Evolutionary conservation across 2,888 invertebrate species (phyloP).

Genomic region (Epinotia bilunana): DNA sequence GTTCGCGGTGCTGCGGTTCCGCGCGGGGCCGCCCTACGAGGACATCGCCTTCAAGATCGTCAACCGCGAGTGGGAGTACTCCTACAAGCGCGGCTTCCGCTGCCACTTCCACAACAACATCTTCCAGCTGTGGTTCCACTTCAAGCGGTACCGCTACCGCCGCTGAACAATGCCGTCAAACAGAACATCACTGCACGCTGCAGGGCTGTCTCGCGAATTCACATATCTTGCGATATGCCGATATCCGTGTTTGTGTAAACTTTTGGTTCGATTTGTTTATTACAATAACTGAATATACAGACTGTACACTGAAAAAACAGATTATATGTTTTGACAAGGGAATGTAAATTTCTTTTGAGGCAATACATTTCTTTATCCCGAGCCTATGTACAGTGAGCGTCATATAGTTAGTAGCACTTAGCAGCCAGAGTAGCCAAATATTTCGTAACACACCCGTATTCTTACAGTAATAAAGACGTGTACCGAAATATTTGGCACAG

Average conservation of each 20-base stretch:
- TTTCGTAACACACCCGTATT: too few species aligned
- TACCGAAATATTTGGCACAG: too few species aligned
- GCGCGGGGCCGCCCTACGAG: conserved; percentile 99
- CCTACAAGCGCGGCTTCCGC: conserved; percentile 97
- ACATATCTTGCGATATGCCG: background rate
- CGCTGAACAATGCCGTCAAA: conserved; percentile 62
- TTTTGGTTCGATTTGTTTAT: too few species aligned
- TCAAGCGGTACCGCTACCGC: conserved; percentile 98
- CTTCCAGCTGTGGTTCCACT: conserved; percentile 99
- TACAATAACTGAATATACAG: too few species aligned
- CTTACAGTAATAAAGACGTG: too few species aligned
- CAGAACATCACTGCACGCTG: background rate
- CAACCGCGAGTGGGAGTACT: conserved; percentile 94
- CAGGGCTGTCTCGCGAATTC: background rate
- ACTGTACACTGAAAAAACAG: too few species aligned
- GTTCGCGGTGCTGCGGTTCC: conserved; percentile 97
- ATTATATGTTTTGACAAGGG: too few species aligned
- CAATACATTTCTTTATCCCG: too few species aligned
- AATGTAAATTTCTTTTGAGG: too few species aligned
- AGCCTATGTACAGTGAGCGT: too few species aligned
- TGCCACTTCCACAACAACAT: conserved; percentile 99
- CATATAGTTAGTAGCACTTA: too few species aligned
- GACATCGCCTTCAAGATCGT: conserved; percentile 99
- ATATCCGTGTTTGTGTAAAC: background rate
- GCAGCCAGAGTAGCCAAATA: too few species aligned